phyloP scores from a whole-genome alignment of 1,140 invertebrate genomes.

The Tyrophagus putrescentiae region DNA sequence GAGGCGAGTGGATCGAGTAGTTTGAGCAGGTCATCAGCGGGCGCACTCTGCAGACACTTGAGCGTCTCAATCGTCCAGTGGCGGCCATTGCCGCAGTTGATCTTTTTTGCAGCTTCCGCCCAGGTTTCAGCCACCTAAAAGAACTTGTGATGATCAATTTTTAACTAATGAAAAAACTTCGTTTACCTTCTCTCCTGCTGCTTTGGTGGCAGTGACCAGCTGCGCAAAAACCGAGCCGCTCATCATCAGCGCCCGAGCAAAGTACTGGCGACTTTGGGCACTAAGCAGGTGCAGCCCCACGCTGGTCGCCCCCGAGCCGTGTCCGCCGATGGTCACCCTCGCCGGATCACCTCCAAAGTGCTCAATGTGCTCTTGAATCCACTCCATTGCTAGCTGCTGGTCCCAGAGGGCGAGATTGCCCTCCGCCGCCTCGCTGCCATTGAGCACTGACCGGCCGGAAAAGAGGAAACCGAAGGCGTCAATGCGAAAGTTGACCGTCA shows the following conservation, averaged over 20 bases:
- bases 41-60: background rate
- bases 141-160: background rate
- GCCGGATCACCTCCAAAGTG: slow-evolving; percentile 63
- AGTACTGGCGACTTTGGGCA: slow-evolving; percentile 53
- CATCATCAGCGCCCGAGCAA: slow-evolving; percentile 49
- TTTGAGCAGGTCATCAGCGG: background rate
- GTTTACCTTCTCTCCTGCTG: background rate
- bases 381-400: slow-evolving; percentile 52
- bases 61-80: background rate
- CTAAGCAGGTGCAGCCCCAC: slow-evolving; percentile 50
- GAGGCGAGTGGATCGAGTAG: background rate
- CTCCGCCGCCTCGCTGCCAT: slow-evolving; percentile 31
- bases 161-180: background rate
- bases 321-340: slow-evolving; percentile 36
- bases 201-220: background rate
- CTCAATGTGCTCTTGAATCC: slow-evolving; percentile 58
- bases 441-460: background rate
- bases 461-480: slow-evolving; percentile 21
- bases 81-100: background rate
- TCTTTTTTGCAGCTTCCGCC: background rate
- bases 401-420: slow-evolving; percentile 57
- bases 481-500: slow-evolving; percentile 40
- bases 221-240: slow-evolving; percentile 36
- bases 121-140: background rate
- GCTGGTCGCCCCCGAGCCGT: slow-evolving; percentile 36